A percentile compares a stretch with the other conserved stretches of the same genome.
These are phyloP conservation scores for Tineola bisselliella DNA, from an alignment of 2,888 invertebrate genomes.

Conservation along the genomic window DNA sequence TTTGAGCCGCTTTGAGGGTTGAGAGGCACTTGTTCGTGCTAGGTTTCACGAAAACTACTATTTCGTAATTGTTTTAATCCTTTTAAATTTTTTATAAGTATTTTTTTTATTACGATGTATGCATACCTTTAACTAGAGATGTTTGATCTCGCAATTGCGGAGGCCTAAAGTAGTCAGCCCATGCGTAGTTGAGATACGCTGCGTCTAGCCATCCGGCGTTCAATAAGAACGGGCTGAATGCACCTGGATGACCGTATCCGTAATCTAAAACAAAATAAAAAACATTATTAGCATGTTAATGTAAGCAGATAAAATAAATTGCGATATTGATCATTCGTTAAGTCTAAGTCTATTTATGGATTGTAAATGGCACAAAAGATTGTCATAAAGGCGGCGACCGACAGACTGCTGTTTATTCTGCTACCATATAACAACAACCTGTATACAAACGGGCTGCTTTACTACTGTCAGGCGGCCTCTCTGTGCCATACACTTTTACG, in stretches of 20 bases:
- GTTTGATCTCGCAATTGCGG: slow-evolving; percentile 48
- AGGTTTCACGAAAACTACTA: neutral
- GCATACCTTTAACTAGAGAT: slow-evolving; percentile 70
- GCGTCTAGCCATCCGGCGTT: slow-evolving; percentile 88
- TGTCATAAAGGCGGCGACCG: slow-evolving; percentile 62
- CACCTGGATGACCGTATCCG: slow-evolving; percentile 81
- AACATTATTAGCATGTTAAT: neutral
- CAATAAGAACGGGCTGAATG: slow-evolving; percentile 80
- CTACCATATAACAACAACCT: slow-evolving; percentile 49
- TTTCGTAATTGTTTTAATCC: neutral
- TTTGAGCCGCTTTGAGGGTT: slow-evolving; percentile 64
- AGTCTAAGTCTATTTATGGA: neutral
- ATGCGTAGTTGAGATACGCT: slow-evolving; percentile 81
- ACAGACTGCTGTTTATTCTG: slow-evolving; percentile 51
- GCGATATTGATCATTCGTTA: neutral
- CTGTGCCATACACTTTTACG: slow-evolving; percentile 65
- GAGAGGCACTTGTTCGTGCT: slow-evolving; percentile 51
- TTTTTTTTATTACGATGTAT: neutral
- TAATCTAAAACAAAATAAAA: slow-evolving; percentile 70
- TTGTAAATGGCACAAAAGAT: slow-evolving; percentile 40
- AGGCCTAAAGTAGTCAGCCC: slow-evolving; percentile 76
- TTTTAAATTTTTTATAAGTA: neutral
- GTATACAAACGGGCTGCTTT: slow-evolving; percentile 62
- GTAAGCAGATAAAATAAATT: neutral
- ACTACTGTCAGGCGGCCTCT: slow-evolving; percentile 62